Base-by-base conservation (phyloP, 1,140 invertebrate genomes). In the Nasonia vitripennis region DNA sequence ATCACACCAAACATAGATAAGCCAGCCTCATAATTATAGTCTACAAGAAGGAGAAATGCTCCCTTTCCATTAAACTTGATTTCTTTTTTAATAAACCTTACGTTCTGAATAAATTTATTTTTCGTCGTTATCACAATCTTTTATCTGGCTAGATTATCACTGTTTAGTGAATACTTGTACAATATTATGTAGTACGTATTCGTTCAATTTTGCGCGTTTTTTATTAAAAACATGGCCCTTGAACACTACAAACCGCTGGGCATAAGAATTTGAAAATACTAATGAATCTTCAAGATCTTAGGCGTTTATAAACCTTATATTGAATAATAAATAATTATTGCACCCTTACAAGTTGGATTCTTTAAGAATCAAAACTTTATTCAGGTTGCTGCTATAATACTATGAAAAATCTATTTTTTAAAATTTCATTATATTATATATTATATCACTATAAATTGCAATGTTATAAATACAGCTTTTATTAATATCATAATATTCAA, bases 101-200 rank as follows among this genome's bases (percentile, higher is more conserved):
- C 34, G 27, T 71, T 80, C 23, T 78, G n/a, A 78, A 75, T 78
- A 55, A 27, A 27, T 23, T 51, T 62, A 67, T 70, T 20, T 82
- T 78, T 86, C 34, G 37, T 37, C 11, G 73, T 83, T 86, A 86
- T 86, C 85, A 86, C 85, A 86, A 83, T 86, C 27, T 78, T 86
- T 71, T 80, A 73, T 86, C 81, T 86, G 81, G 85, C 85, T 86
- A 86, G 85, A 83, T 86, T 86, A 86, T 86, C 85, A 86, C 85
- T 80, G 81, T 86, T 86, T 86, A 83, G 85, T 23, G 51, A 83
- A 83, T 17, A 78, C 81, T 83, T 83, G 80, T 17, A 62, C 2
- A 78, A 6, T 83, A 83, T 10, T 81, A 68, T 68, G 48, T 74
- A 77, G 51, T 82, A 82, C 55, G 34, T 51, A 79, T 17, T 73